Evolutionary conservation across 2,113 vertebrate species (phyloP), one percentile per base, ranked within the genome.

Genomic region (Oostethus manadensis): DNA sequence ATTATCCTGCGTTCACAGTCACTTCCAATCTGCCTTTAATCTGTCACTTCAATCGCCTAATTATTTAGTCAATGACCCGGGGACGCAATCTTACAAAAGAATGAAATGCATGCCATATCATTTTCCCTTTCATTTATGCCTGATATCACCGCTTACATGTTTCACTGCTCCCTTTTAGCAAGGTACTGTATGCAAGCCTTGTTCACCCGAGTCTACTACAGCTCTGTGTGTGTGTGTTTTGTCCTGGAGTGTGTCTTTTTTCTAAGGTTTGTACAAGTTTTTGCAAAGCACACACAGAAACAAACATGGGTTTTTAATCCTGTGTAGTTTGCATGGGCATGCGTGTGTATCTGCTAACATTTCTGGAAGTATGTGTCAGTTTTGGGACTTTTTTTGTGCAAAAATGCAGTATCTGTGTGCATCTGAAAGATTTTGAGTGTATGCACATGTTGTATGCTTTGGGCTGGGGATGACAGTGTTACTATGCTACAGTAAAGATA

Each of bases 1-100:
- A 90, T 91, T 90, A 90, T 90, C 89, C 90, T 88, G 88, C 88
- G 89, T 88, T 88, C 75, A 82, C 84, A 91, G 89, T 91, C 90
- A 90, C 89, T 91, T 91, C 86, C 89, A 91, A 91, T 91, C 89
- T 90, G 83, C 80, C 86, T 91, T 90, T 89, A 90, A 90, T 91
- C 89, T 90, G 89, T 91, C 89, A 90, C 88, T 83, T 86, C 87
- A 90, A 89, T 90, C 88, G 74, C 85, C 89, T 89, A 89, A 90
- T 91, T 90, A 90, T 89, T 91, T 88, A 88, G 88, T 88, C 88
- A 88, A 87, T 89, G 89, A 90, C 88, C 88, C 86, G 80, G 85
- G 84, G 84, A 88, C 80, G 78, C 89, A 85, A 84, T 88, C 87
- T 88, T 83, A 86, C 84, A 82, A 87, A 88, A 83, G 82, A 88